A percentile compares a stretch with the other conserved stretches of the same genome.
Evolutionary conservation across 1,140 invertebrate genomes (phyloP).

Genomic region (Aphelenchoides besseyi): DNA sequence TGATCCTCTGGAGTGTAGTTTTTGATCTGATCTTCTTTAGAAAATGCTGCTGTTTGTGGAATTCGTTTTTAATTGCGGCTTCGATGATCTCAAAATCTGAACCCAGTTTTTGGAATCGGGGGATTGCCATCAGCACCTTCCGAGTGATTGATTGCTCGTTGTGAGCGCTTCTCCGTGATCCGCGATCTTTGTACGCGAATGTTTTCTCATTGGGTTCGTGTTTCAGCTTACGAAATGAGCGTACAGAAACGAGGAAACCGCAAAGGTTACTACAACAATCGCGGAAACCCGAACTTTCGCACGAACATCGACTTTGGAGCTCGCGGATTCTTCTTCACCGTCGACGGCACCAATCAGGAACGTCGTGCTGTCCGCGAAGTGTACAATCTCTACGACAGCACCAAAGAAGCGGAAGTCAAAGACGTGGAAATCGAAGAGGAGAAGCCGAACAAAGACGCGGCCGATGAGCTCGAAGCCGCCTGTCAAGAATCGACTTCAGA

Average conservation of each 20-base stretch:
- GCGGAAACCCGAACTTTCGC: neutral
- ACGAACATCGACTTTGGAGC: conserved; percentile 4
- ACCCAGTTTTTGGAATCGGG: too few relatives aligned
- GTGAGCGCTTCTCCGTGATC: too few relatives aligned
- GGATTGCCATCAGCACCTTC: too few relatives aligned
- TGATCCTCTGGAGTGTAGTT: too few relatives aligned
- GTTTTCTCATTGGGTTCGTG: too few relatives aligned
- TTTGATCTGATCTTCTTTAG: too few relatives aligned
- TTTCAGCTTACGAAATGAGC: too few relatives aligned
- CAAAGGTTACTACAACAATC: neutral
- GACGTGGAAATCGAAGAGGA: neutral
- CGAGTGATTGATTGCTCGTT: too few relatives aligned
- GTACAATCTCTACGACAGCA: conserved; percentile 2
- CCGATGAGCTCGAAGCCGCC: conserved; percentile 21
- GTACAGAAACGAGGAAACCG: neutral
- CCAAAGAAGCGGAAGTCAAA: neutral
- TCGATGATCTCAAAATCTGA: too few relatives aligned
- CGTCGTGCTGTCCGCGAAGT: conserved; percentile 17
- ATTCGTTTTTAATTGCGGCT: too few relatives aligned
- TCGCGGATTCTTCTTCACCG: conserved; percentile 15
- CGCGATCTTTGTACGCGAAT: too few relatives aligned
- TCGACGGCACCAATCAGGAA: conserved; percentile 13
- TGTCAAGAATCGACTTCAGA: conserved; percentile 5
- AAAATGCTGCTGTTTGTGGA: too few relatives aligned
- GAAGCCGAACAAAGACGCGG: neutral